phyloP scores from a whole-genome alignment of 2,113 vertebrate species.

The Natator depressus region DNA sequence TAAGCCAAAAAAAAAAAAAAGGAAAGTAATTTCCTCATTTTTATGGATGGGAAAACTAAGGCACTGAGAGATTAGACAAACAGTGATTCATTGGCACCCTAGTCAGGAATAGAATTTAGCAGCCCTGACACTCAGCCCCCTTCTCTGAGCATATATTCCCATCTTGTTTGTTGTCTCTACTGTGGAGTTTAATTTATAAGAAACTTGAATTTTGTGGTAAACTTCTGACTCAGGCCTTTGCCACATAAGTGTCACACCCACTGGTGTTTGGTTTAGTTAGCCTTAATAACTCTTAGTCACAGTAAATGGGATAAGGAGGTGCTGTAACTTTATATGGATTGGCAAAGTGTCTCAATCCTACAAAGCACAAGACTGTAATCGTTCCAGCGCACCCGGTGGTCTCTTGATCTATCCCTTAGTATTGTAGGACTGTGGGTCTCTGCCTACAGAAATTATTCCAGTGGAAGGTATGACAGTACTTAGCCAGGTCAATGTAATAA shows the following conservation, averaged over 20 bases:
- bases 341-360: not conserved
- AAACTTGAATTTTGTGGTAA: constrained; percentile 50
- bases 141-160: constrained; percentile 48
- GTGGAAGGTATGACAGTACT: not conserved
- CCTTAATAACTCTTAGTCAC: constrained; percentile 14
- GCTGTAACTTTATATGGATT: not conserved
- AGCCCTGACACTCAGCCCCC: constrained; percentile 16
- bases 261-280: constrained; percentile 48
- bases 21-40: not conserved
- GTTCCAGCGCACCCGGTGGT: not conserved
- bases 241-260: constrained; percentile 55
- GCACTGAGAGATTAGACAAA: constrained; percentile 50
- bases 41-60: constrained; percentile 39
- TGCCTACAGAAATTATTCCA: constrained; percentile 18
- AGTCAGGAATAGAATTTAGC: constrained; percentile 47
- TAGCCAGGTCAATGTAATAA: not conserved
- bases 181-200: constrained; percentile 34
- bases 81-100: constrained; percentile 19
- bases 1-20: not conserved
- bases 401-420: constrained; percentile 3
- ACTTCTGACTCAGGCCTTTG: constrained; percentile 60
- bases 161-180: constrained; percentile 31
- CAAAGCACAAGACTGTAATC: not conserved
- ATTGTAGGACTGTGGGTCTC: not conserved
- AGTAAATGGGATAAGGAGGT: not conserved